Conservation (phyloP, 2,888 invertebrate species). For the Coremacera marginata region DNA sequence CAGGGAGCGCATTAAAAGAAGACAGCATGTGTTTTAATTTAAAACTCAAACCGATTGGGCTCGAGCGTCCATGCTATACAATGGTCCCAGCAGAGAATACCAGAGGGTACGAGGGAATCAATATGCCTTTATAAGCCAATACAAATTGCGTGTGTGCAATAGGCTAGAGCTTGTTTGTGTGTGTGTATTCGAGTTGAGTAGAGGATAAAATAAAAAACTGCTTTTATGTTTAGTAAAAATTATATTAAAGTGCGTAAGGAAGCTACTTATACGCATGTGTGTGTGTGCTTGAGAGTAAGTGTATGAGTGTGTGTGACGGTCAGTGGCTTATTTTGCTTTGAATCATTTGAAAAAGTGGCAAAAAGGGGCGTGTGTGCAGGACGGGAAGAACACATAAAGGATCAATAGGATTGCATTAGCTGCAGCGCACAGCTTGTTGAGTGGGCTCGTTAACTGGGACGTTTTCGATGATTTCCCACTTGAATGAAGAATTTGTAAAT, state of each 20-base stretch:
- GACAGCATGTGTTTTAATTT: conserved; percentile 36
- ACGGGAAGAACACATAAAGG: conserved; percentile 10
- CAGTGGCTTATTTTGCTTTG: conserved; percentile 39
- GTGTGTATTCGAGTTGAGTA: conserved; percentile 16
- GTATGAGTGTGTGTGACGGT: conserved; percentile 12
- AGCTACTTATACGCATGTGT: conserved; percentile 3
- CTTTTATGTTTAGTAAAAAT: conserved; percentile 34
- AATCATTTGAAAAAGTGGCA: background rate
- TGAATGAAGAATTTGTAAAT: conserved; percentile 34
- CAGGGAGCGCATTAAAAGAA: conserved; percentile 11
- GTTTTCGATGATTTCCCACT: conserved; percentile 33
- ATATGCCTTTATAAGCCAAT: conserved; percentile 27
- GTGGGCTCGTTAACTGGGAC: conserved; percentile 1
- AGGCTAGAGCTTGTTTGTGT: background rate
- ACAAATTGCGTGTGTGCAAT: conserved; percentile 23
- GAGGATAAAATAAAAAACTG: background rate
- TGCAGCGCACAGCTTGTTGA: conserved; percentile 10
- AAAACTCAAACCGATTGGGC: conserved; percentile 23
- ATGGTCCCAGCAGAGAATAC: conserved; percentile 25
- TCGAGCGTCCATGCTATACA: background rate
- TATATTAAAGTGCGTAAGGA: conserved; percentile 36
- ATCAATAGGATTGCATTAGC: conserved; percentile 30
- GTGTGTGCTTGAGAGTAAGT: conserved; percentile 43
- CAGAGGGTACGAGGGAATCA: conserved; percentile 20
- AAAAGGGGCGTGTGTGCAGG: background rate